Evolutionary conservation across 2,797 vertebrate species (phyloP).

Genomic region (Poeciliopsis turneri): DNA sequence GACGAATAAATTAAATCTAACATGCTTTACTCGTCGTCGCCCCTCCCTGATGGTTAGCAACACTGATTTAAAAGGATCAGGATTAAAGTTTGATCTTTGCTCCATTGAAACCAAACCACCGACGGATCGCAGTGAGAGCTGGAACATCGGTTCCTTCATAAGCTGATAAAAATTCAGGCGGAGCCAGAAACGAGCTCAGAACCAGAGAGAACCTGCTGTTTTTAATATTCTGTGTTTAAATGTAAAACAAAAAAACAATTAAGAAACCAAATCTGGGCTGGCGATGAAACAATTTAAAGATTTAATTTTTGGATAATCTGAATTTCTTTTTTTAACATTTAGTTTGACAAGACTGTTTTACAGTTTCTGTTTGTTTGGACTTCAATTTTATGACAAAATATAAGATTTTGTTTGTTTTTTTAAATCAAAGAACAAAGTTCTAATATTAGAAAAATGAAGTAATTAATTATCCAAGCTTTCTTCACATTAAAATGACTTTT

Average conservation of each 20-base stretch:
- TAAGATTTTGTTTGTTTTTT: too few species aligned
- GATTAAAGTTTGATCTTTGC: conserved; percentile 2
- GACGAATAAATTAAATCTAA: conserved; percentile 65
- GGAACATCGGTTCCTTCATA: not conserved
- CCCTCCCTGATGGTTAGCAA: conserved; percentile 18
- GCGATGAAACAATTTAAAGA: too few species aligned
- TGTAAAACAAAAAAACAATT: not conserved
- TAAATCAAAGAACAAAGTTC: too few species aligned
- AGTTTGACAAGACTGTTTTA: too few species aligned
- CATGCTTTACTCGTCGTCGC: not conserved
- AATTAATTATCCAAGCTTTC: too few species aligned
- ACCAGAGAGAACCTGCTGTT: not conserved
- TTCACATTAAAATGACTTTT: too few species aligned
- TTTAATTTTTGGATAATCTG: too few species aligned
- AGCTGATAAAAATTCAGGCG: not conserved
- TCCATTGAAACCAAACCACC: not conserved
- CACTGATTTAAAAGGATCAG: conserved; percentile 26
- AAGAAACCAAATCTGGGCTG: not conserved
- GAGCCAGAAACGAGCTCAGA: not conserved
- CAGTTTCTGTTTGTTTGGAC: too few species aligned
- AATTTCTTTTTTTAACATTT: too few species aligned
- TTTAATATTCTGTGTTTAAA: not conserved
- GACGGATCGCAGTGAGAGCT: not conserved
- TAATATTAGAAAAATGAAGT: too few species aligned
- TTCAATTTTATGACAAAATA: too few species aligned